Percentiles rank a stretch among this genome's conserved stretches.
These are phyloP conservation scores for Kryptopterus vitreolus DNA, from an alignment of 2,797 vertebrate species.

Conservation along the genomic window DNA sequence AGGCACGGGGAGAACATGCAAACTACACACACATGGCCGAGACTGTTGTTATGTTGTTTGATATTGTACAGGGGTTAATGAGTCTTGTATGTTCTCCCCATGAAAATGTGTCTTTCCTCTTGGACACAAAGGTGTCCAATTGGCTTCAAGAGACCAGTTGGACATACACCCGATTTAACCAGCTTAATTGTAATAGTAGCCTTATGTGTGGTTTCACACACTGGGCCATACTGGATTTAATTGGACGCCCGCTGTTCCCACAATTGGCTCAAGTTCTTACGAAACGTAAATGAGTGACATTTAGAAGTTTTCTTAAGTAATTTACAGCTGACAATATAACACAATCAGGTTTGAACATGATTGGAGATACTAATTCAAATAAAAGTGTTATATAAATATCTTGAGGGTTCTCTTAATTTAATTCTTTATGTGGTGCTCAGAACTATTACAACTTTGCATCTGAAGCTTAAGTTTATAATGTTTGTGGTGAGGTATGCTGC, in stretches of 20 bases:
- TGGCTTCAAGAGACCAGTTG: too few species aligned
- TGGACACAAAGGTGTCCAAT: neutral
- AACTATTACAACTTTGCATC: conserved; percentile 7
- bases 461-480: conserved; percentile 12
- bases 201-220: too few species aligned
- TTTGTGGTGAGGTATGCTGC: neutral
- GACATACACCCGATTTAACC: too few species aligned
- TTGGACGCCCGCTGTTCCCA: too few species aligned
- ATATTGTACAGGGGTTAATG: too few species aligned
- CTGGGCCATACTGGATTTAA: too few species aligned
- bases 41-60: too few species aligned
- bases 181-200: too few species aligned
- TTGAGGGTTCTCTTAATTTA: neutral
- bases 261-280: too few species aligned
- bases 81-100: neutral
- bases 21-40: too few species aligned
- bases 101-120: neutral
- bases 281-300: neutral
- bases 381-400: neutral
- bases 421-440: neutral
- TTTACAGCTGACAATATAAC: neutral
- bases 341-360: neutral
- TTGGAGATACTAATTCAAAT: neutral
- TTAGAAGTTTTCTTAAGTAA: neutral
- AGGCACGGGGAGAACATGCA: too few species aligned